Percentiles rank a stretch among this genome's conserved stretches.
Conservation (phyloP, 1,140 invertebrate genomes). For the Leucophenga varia region DNA sequence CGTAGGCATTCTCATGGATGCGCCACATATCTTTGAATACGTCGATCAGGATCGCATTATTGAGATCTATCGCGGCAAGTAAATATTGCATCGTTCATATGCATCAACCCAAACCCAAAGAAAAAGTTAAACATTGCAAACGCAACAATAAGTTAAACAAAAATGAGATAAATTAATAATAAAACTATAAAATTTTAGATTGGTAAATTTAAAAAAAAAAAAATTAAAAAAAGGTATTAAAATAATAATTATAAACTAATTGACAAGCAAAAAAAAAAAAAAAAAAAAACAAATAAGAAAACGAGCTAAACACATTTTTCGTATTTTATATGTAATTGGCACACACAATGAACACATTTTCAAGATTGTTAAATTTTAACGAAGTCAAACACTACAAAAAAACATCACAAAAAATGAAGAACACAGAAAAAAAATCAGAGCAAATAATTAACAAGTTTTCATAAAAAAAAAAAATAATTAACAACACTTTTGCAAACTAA, state of each 20-base stretch:
- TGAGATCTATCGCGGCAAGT: constrained; percentile 90
- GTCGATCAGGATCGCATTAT: constrained; percentile 97
- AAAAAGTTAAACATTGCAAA: constrained; percentile 53
- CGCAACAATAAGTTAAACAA: constrained; percentile 42
- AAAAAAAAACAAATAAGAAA: constrained; percentile 21
- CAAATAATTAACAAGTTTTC: constrained; percentile 26
- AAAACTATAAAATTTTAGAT: too few species aligned
- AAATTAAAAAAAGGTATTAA: too few species aligned
- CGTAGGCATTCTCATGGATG: constrained; percentile 96
- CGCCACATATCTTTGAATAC: constrained; percentile 98
- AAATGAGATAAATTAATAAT: constrained; percentile 16
- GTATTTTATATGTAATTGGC: constrained; percentile 29
- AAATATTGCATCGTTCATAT: constrained; percentile 46
- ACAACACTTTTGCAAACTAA: neutral
- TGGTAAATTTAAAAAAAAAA: too few species aligned
- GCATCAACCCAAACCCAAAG: constrained; percentile 10
- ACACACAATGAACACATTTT: constrained; percentile 9
- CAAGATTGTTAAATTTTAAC: constrained; percentile 3
- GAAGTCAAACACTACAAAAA: constrained; percentile 16
- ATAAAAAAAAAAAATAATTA: constrained; percentile 13
- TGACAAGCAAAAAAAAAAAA: too few species aligned
- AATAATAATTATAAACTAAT: too few species aligned
- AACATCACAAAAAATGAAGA: constrained; percentile 19
- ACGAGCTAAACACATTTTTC: constrained; percentile 42
- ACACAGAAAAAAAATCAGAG: constrained; percentile 22